Percentiles rank a stretch among this genome's conserved stretches.
These are phyloP conservation scores for Heteractis magnifica DNA, from an alignment of 92 coral and sea anemone species.

Conservation along the genomic window DNA sequence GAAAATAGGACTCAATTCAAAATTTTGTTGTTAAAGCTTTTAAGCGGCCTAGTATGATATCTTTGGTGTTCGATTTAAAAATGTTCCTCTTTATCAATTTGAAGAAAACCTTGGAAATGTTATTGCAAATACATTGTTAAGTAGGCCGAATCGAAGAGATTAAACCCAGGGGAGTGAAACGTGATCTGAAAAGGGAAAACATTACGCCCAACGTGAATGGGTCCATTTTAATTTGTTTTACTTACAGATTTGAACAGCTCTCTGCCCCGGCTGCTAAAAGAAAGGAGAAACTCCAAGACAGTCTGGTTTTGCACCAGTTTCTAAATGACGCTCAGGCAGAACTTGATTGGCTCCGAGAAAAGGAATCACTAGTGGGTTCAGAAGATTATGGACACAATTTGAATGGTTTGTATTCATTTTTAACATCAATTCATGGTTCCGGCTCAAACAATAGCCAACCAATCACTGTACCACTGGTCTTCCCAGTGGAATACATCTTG, in stretches of 20 bases:
- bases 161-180: too few species aligned
- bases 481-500: too few species aligned
- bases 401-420: conserved; percentile 40
- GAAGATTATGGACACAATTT: conserved; percentile 86
- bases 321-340: conserved; percentile 89
- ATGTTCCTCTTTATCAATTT: too few species aligned
- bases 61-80: too few species aligned
- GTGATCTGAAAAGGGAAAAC: too few species aligned
- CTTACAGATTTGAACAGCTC: conserved; percentile 62
- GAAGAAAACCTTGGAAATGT: too few species aligned
- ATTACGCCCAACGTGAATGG: not conserved
- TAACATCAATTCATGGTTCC: not conserved
- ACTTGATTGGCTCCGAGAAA: conserved; percentile 90
- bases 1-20: too few species aligned
- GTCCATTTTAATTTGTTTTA: not conserved
- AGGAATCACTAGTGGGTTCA: conserved; percentile 78
- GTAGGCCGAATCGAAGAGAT: too few species aligned
- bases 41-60: too few species aligned
- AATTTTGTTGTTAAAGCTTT: too few species aligned
- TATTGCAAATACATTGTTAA: too few species aligned
- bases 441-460: too few species aligned
- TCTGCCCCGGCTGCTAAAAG: conserved; percentile 72
- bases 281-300: conserved; percentile 68
- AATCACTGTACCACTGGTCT: not conserved
- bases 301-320: conserved; percentile 71